Conservation (phyloP, 2,888 invertebrate species). For the Dyspetes luteomarginatus region DNA sequence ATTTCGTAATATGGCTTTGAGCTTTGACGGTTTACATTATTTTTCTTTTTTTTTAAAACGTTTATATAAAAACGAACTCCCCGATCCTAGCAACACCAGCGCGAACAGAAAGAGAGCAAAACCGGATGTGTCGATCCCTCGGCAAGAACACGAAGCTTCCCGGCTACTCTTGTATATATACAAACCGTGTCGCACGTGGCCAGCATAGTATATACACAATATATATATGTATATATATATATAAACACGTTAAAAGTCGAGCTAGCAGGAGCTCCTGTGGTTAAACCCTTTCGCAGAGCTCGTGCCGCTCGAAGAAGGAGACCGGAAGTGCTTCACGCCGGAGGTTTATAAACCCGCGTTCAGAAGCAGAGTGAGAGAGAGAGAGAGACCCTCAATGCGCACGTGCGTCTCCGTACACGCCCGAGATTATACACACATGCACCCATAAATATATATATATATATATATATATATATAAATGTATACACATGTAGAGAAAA, state of each 20-base stretch:
- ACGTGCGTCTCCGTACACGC: constrained; percentile 44
- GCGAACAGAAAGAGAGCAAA: constrained; percentile 49
- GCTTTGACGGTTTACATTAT: constrained; percentile 21
- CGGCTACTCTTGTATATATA: constrained; percentile 42
- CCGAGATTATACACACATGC: constrained; percentile 55
- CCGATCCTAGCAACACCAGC: constrained; percentile 34
- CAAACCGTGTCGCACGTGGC: constrained; percentile 63
- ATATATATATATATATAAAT: constrained; percentile 42
- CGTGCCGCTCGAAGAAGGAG: constrained; percentile 54
- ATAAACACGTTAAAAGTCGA: constrained; percentile 17
- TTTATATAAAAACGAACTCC: constrained; percentile 54
- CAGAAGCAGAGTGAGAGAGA: constrained; percentile 10
- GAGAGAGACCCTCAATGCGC: constrained; percentile 1
- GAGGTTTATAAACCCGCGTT: constrained; percentile 56
- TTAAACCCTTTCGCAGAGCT: constrained; percentile 59
- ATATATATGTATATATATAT: constrained; percentile 6
- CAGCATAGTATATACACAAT: constrained; percentile 46
- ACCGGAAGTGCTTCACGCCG: constrained; percentile 60
- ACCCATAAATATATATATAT: constrained; percentile 39
- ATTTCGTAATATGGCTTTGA: background rate
- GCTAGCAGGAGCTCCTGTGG: constrained; percentile 36
- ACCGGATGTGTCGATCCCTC: constrained; percentile 68
- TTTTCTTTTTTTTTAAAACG: constrained; percentile 11
- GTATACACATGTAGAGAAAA: too few species aligned
- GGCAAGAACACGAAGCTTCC: constrained; percentile 51